Base-by-base conservation (phyloP, 2,888 invertebrate genomes). In the Arge pagana region DNA sequence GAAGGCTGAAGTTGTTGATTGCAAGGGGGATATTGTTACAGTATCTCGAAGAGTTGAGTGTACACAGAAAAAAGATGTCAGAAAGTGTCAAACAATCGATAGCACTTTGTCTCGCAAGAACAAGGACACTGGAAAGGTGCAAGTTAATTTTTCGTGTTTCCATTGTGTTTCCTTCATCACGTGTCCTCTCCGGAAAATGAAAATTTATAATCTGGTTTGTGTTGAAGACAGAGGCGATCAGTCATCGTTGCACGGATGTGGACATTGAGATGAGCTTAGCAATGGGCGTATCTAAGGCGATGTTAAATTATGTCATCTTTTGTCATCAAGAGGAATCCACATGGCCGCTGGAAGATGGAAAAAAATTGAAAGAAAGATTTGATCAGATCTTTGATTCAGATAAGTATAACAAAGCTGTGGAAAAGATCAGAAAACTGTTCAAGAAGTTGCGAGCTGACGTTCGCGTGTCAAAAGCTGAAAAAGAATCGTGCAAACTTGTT, bases 261-360 rank as follows among this genome's bases (percentile, higher is more conserved):
- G 87, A 91, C 73, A 70, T 76, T 26, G 86, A 91, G 65, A 86
- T 95, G 81, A 82, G 86, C 54, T 70, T 79, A 33, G 74, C 83
- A 58, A 71, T 89, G 75, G 96, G 97, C 55, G 96, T 99, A 1
- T 93, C 97, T 0, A 93, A 93, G 72, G 87, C 98, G 0, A 93
- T 99, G 54, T 79, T 99, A 52, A 95, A 94, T 70, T 91, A 94
- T 74, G 99, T 99, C 0, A 89, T 99, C 63, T 97, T 99, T 77
- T 99, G 99, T 70, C 99, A 99, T 74, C 99, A 99, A 83, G 99
- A 99, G 77, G 96, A 99, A 60, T 89, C 96, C 0, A 88, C 88
- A 69, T 99, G 99, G 96, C 98, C 99, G 0, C 79, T 99, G 49
- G 93, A 95, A 71, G 95, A 96, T 75, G 90, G 90, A 0, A 93